Base-by-base conservation (phyloP, 2,888 invertebrate genomes). In the Drosophila leonis region DNA sequence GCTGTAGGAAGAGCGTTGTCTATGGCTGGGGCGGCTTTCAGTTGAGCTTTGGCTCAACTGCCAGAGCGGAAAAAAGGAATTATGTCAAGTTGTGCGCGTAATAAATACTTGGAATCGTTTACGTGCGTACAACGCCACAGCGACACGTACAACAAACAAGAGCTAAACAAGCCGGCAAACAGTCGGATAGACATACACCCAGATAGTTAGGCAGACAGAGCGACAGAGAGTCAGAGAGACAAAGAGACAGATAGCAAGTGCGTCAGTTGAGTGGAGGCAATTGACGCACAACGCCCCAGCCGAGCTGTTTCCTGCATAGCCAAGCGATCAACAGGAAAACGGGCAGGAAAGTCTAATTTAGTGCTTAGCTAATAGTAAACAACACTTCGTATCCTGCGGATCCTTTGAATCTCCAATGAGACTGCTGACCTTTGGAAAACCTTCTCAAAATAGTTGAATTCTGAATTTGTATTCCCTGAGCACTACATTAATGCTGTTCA, bases 61-160 rank as follows among this genome's bases (percentile, higher is more conserved):
- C 64, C 75, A 68, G 72, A 73, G 82, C 84, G 84, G 82, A 88
- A 88, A 86, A 79, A 74, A 76, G 80, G 82, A 88, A 90, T 90
- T 90, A 88, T 90, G 89, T 90, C 88, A 90, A 89, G 89, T 88
- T 90, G 91, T 83, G 80, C 78, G 80, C 88, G 90, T 79, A 90
- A 90, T 90, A 88, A 90, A 90, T 88, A 90, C 85, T 84, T 76
- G 87, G 82, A 80, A 87, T 83, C 82, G 90, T 75, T 90, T 84
- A 88, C 88, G 84, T 88, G 84, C 90, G 86, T 85, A 85, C 71
- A 79, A 82, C 88, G 76, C 83, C 79, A 68, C 78, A 69, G 64
- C 68, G 72, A 83, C 83, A 84, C 79, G 88, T 81, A 82, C 74
- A 82, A 68, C 83, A 90, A 84, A 79, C 85, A 79, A 72, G 59